Evolutionary conservation across 2,113 vertebrate species (phyloP).

Genomic region (Sinocyclocheilus anshuiensis): DNA sequence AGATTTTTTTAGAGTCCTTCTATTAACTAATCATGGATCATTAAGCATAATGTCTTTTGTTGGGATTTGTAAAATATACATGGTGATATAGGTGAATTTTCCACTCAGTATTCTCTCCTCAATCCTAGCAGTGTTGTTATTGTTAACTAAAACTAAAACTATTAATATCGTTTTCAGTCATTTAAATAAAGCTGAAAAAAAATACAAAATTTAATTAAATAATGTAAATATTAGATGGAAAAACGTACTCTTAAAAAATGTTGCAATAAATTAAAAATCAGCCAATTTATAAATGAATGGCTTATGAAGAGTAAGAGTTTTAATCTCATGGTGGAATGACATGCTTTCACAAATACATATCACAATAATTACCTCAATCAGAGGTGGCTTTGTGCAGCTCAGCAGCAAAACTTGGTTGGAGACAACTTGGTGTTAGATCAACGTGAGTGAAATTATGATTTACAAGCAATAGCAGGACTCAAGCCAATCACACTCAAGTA

Average conservation of each 20-base stretch:
- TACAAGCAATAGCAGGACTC: constrained; percentile 35
- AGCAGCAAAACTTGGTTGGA: not conserved
- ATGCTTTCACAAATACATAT: constrained; percentile 31
- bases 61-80: not conserved
- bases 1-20: not conserved
- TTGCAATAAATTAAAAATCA: not conserved
- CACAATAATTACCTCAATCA: constrained; percentile 31
- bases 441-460: constrained; percentile 36
- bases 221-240: no score
- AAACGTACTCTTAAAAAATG: no score
- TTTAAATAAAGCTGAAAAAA: no score
- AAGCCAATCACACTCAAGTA: constrained; percentile 36
- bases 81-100: not conserved
- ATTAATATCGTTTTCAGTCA: no score
- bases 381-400: constrained; percentile 32
- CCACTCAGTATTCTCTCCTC: not conserved
- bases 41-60: no score
- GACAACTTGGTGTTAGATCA: constrained; percentile 20
- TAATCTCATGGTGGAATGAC: constrained; percentile 21
- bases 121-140: not conserved
- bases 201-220: no score
- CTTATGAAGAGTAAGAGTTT: constrained; percentile 35
- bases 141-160: no score
- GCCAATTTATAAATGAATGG: constrained; percentile 39
- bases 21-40: not conserved